phyloP scores from a whole-genome alignment of 2,113 vertebrate genomes.

The Perognathus longimembris region DNA sequence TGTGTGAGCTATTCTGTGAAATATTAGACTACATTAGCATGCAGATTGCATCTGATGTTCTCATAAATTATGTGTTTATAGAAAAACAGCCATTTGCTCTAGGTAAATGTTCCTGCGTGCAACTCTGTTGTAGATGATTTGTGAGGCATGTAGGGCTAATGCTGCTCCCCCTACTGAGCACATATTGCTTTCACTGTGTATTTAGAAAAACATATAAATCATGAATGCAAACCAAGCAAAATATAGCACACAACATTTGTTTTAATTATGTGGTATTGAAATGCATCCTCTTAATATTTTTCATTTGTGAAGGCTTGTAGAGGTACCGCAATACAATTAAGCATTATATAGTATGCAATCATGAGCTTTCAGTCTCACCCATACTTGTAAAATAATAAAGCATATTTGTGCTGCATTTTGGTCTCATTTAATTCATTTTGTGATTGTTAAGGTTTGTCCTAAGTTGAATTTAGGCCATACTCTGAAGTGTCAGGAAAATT shows the following conservation, averaged over 20 bases:
- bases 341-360: conserved; percentile 59
- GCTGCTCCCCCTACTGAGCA: conserved; percentile 29
- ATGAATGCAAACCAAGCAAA: conserved; percentile 60
- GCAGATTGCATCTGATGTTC: conserved; percentile 52
- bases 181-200: conserved; percentile 31
- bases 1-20: conserved; percentile 17
- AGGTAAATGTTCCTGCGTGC: conserved; percentile 30
- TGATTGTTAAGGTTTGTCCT: conserved; percentile 50
- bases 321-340: conserved; percentile 26
- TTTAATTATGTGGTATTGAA: conserved; percentile 67
- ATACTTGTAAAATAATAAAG: conserved; percentile 34
- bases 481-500: conserved; percentile 75
- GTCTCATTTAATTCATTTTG: conserved; percentile 43
- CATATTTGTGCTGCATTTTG: conserved; percentile 44
- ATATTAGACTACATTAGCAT: conserved; percentile 40
- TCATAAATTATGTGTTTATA: conserved; percentile 64
- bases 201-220: conserved; percentile 56
- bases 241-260: conserved; percentile 25
- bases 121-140: conserved; percentile 62
- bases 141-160: neutral
- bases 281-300: conserved; percentile 44
- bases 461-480: conserved; percentile 45
- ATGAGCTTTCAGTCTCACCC: neutral
- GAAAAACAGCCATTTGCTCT: conserved; percentile 58
- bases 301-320: conserved; percentile 19